phyloP scores from a whole-genome alignment of 2,797 vertebrate genomes.

The Lutjanus argentimaculatus region DNA sequence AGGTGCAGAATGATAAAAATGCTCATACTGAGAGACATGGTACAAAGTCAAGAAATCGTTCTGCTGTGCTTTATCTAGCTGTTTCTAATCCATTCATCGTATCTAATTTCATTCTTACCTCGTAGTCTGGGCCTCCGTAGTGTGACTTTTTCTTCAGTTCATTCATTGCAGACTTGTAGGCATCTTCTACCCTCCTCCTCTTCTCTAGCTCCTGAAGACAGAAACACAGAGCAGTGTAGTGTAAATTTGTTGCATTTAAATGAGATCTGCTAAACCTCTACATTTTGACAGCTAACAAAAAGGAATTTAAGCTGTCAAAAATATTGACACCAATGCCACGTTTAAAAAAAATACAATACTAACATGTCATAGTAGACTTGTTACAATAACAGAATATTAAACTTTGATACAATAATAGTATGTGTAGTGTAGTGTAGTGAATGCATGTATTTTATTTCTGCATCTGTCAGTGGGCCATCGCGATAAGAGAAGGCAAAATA shows the following conservation, averaged over 20 bases:
- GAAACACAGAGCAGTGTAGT: neutral
- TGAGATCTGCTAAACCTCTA: neutral
- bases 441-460: too few species aligned
- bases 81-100: neutral
- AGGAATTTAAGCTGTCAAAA: neutral
- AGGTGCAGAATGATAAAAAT: neutral
- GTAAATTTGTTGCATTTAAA: neutral
- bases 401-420: too few species aligned
- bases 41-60: neutral
- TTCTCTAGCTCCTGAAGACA: conserved; percentile 91
- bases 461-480: too few species aligned
- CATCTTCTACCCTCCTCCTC: conserved; percentile 92
- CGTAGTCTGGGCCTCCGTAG: conserved; percentile 98
- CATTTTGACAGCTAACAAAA: conserved; percentile 14
- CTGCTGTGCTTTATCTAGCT: neutral
- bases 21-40: neutral
- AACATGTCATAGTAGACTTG: too few species aligned
- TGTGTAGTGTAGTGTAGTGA: too few species aligned
- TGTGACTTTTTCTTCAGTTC: conserved; percentile 98
- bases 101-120: conserved; percentile 82
- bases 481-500: too few species aligned
- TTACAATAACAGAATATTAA: too few species aligned
- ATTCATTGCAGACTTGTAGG: conserved; percentile 91
- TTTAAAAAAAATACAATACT: too few species aligned
- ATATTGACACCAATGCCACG: too few species aligned